Evolutionary conservation across 2,797 vertebrate genomes (phyloP).

Genomic region (Epinephelus awoara): DNA sequence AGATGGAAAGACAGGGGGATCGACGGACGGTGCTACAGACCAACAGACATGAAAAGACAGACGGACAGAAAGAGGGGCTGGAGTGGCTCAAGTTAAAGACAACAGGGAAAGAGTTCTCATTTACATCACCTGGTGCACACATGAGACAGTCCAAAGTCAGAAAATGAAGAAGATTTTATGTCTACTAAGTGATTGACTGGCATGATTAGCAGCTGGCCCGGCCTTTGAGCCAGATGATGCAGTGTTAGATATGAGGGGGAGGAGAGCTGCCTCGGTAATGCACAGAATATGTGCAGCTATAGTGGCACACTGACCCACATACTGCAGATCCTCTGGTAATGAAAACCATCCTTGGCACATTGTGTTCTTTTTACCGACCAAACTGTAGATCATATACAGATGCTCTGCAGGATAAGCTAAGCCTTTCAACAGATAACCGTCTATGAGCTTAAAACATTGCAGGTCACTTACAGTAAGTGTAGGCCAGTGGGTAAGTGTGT

Average conservation of each 20-base stretch:
- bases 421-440: conserved; percentile 9
- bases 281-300: conserved; percentile 47
- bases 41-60: conserved; percentile 34
- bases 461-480: neutral
- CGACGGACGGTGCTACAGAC: conserved; percentile 8
- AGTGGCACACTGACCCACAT: conserved; percentile 78
- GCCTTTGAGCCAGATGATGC: conserved; percentile 19
- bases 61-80: neutral
- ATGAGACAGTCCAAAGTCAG: neutral
- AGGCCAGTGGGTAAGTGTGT: neutral
- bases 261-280: conserved; percentile 16
- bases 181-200: neutral
- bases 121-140: neutral
- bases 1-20: conserved; percentile 30
- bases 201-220: conserved; percentile 23
- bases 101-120: neutral
- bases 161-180: neutral
- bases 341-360: conserved; percentile 45
- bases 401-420: conserved; percentile 22
- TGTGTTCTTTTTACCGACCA: conserved; percentile 6
- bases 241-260: conserved; percentile 22
- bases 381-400: conserved; percentile 16
- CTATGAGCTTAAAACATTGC: neutral
- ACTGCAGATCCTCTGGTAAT: conserved; percentile 44
- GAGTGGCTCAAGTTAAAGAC: conserved; percentile 3